These are phyloP conservation scores for Donacobius atricapilla DNA, from an alignment of 2,113 vertebrate species.

Conservation along the genomic window DNA sequence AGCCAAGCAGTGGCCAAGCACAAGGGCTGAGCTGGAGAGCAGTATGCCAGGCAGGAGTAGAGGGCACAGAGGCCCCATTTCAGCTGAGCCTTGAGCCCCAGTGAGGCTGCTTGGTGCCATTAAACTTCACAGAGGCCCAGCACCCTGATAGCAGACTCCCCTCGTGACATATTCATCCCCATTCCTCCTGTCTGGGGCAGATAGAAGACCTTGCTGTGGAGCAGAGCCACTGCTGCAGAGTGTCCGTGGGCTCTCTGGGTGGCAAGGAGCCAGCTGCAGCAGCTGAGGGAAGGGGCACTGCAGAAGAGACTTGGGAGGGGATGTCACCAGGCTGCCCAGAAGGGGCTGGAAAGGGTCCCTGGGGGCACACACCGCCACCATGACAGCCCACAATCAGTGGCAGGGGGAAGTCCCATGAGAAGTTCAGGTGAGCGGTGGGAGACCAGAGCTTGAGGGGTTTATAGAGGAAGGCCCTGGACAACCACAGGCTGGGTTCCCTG, in stretches of 20 bases:
- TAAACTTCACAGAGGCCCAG: neutral
- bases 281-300: neutral
- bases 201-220: neutral
- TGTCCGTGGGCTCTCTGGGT: rapidly evolving
- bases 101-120: neutral
- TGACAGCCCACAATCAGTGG: neutral
- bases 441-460: rapidly evolving
- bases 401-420: neutral
- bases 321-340: neutral
- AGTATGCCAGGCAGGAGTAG: neutral
- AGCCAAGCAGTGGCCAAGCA: neutral
- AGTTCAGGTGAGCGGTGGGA: neutral
- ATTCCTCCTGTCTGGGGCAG: neutral
- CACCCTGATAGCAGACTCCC: neutral
- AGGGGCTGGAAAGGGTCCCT: neutral
- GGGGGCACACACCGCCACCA: neutral
- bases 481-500: neutral
- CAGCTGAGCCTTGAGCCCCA: neutral
- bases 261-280: neutral
- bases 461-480: neutral
- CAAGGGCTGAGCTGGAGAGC: neutral
- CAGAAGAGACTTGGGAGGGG: neutral
- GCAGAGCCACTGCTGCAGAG: neutral
- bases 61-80: neutral
- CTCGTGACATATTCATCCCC: neutral